Base-by-base conservation (phyloP, 1,140 invertebrate genomes). In the Dendroctonus ponderosae region DNA sequence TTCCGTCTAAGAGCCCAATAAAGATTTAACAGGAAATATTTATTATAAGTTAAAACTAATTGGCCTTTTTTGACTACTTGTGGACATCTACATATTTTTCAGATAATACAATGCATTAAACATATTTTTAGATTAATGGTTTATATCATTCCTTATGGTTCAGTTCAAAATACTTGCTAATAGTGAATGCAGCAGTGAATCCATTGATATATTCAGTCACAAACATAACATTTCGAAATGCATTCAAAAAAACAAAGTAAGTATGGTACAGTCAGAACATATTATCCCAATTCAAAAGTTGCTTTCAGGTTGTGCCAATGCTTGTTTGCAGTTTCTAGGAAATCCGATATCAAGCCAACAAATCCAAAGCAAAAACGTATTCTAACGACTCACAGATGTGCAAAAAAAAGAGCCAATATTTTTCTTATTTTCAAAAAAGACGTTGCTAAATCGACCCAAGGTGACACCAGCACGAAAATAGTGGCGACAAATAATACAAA, bases 131-230 rank as follows among this genome's bases (percentile, higher is more conserved):
- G 83, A 80, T 83, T 0, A 78, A 82, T 64, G 82, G 79, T 37
- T 77, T 76, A 41, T 86, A 83, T 73, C 76, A 80, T 49, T 77
- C 80, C 3, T 74, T 89, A 54, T 87, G 86, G 83, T 89, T 88
- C 68, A 77, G 82, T 3, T 85, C 87, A 0, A 86, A 88, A 72
- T 88, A 84, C 67, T 76, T 91, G 7, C 86, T 90, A 66, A 86
- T 88, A 50, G 67, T 85, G 5, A 90, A 90, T 75, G 85, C 87
- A 15, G 87, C 88, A 6, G 79, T 91, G 50, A 91, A 91, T 77
- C 90, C 90, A 0, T 75, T 91, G 2, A 86, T 91, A 46, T 91
- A 90, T 66, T 89, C 87, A 9, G 85, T 87, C 41, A 89, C 84
- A 7, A 91, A 90, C 70, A 82, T 85, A 39, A 85, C 85, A 70